phyloP scores from a whole-genome alignment of 2,113 vertebrate genomes.

The Theropithecus gelada region DNA sequence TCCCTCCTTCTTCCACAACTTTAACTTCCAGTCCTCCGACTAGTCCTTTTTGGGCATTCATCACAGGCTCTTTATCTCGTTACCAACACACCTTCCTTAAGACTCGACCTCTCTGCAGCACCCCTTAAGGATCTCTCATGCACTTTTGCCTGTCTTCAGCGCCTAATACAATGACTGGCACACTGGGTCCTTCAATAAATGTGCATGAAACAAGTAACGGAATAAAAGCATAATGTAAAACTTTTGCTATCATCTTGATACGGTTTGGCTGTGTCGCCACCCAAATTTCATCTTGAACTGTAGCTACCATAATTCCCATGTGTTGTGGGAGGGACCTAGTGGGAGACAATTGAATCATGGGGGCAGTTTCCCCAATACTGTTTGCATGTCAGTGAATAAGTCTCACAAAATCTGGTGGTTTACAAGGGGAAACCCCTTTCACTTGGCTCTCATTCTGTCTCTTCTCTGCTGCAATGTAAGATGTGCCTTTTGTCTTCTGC shows the following conservation, averaged over 20 bases:
- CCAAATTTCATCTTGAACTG: too few species aligned
- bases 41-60: neutral
- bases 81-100: neutral
- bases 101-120: neutral
- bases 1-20: neutral
- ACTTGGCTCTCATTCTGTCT: too few species aligned
- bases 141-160: neutral
- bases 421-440: too few species aligned
- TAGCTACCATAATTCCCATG: too few species aligned
- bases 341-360: too few species aligned
- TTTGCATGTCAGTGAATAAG: too few species aligned
- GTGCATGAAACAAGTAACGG: neutral
- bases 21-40: neutral
- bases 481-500: too few species aligned
- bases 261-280: too few species aligned
- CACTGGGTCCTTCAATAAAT: neutral
- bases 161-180: neutral
- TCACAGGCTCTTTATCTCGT: neutral
- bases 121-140: neutral
- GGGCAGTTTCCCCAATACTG: too few species aligned
- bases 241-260: neutral
- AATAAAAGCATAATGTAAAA: neutral
- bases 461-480: too few species aligned
- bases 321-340: too few species aligned
- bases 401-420: too few species aligned